Percentiles rank a stretch among this genome's conserved stretches.
Conservation (phyloP, 2,113 vertebrate genomes). For the Riparia riparia region DNA sequence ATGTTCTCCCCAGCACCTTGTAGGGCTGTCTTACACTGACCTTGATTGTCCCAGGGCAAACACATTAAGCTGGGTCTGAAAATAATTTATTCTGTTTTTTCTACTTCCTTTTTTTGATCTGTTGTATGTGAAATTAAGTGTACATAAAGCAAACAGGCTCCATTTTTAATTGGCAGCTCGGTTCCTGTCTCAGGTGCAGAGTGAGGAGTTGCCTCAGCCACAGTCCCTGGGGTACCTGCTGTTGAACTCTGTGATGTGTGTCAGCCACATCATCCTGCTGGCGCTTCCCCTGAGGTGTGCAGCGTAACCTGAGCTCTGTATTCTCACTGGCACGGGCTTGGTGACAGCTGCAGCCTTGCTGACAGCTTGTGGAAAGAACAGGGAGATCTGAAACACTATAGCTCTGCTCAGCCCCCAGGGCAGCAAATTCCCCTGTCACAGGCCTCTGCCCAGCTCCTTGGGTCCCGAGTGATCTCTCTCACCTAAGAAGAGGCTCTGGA, state of each 20-base stretch:
- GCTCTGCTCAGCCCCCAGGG: background rate
- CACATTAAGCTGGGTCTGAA: background rate
- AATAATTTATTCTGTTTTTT: background rate
- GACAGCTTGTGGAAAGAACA: background rate
- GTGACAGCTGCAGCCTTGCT: conserved; percentile 36
- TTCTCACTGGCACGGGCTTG: background rate
- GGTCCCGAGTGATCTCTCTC: background rate
- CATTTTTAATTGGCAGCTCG: background rate
- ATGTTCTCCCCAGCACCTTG: background rate
- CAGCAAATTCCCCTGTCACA: accelerated
- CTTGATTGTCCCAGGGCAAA: background rate
- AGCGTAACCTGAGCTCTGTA: background rate
- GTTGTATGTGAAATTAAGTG: background rate
- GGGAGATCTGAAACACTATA: conserved; percentile 28
- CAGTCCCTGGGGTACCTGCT: background rate
- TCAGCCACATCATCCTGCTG: background rate
- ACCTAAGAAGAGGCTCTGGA: background rate
- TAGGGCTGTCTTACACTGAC: background rate
- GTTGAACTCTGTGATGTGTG: accelerated
- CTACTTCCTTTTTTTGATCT: background rate
- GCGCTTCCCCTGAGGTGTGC: background rate
- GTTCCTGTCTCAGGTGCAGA: background rate
- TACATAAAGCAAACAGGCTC: background rate
- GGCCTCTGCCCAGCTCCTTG: background rate
- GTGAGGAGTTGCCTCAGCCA: background rate